These are phyloP conservation scores for Saturnia pavonia DNA, from an alignment of 2,888 invertebrate species.

Conservation along the genomic window DNA sequence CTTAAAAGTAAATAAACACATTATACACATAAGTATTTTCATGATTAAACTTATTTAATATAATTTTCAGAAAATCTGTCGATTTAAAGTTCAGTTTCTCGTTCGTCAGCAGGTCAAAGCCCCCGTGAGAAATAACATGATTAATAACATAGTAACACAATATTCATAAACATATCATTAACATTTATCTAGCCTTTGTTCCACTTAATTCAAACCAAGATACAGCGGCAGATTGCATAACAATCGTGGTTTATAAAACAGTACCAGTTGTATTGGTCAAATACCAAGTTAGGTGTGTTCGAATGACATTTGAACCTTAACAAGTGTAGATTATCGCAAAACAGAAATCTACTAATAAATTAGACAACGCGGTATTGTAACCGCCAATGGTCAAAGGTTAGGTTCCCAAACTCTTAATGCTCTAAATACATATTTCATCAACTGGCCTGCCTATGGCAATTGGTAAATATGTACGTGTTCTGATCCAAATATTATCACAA, in stretches of 20 bases:
- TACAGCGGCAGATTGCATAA: conserved; percentile 20
- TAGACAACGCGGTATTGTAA: conserved; percentile 17
- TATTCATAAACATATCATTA: conserved; percentile 22
- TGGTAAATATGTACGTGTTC: background rate
- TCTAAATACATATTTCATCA: conserved; percentile 7
- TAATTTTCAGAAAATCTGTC: background rate
- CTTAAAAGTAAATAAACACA: background rate
- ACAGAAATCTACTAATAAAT: conserved; percentile 21
- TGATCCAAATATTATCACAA: background rate
- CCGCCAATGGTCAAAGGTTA: conserved; percentile 22
- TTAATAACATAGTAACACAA: conserved; percentile 19
- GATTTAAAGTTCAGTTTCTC: conserved; percentile 14
- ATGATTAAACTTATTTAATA: conserved; percentile 2
- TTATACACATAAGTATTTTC: background rate
- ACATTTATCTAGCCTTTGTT: conserved; percentile 24
- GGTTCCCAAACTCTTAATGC: conserved; percentile 21
- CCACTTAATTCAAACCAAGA: conserved; percentile 16
- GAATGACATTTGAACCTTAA: conserved; percentile 21
- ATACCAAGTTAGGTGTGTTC: conserved; percentile 23
- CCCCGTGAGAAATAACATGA: conserved; percentile 23
- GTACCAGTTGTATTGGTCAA: conserved; percentile 21
- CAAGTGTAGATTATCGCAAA: conserved; percentile 24
- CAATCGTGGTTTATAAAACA: conserved; percentile 23
- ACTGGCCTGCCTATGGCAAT: background rate
- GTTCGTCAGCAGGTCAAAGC: conserved; percentile 14